phyloP scores from a whole-genome alignment of 2,797 vertebrate genomes.

The Anisognathus igniventris region DNA sequence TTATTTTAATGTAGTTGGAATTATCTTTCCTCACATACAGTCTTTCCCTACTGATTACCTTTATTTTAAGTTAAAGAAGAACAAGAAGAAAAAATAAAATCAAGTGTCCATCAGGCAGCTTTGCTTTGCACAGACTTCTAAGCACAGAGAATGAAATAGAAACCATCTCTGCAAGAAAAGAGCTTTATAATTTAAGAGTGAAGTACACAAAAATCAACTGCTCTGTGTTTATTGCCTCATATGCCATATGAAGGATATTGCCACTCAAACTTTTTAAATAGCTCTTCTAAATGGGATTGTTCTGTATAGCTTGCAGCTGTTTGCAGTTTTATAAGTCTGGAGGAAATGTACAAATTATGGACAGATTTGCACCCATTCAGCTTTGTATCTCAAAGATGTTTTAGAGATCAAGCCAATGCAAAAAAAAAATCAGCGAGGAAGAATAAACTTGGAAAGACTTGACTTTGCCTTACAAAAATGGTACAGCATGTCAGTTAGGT shows the following conservation, averaged over 20 bases:
- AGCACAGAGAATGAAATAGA: neutral
- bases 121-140: neutral
- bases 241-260: neutral
- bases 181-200: neutral
- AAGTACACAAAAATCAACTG: constrained; percentile 12
- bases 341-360: constrained; percentile 11
- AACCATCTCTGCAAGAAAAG: neutral
- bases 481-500: neutral
- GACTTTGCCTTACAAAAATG: neutral
- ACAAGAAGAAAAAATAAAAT: neutral
- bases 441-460: neutral
- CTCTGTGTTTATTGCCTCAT: neutral
- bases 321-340: neutral
- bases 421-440: neutral
- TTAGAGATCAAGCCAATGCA: neutral
- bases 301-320: constrained; percentile 12
- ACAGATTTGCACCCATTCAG: neutral
- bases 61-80: neutral
- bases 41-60: neutral
- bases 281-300: neutral
- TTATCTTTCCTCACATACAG: neutral
- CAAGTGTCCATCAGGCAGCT: neutral
- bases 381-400: neutral
- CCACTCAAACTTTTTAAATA: constrained; percentile 22
- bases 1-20: neutral